These are phyloP conservation scores for Drosophila orosa DNA, from an alignment of 1,140 invertebrate species.

Conservation along the genomic window DNA sequence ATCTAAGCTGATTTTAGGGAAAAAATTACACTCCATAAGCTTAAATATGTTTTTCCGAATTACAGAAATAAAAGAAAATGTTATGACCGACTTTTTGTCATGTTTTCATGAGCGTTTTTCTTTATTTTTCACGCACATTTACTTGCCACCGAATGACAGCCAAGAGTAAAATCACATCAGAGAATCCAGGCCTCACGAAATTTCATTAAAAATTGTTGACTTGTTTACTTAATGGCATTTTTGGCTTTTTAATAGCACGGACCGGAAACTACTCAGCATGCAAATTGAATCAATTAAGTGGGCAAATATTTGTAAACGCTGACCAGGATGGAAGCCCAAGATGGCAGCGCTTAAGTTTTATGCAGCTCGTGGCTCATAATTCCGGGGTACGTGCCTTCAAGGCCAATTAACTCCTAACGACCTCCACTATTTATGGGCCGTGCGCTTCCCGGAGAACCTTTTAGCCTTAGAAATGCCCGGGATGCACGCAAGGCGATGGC, in stretches of 20 bases:
- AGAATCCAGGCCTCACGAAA: slow-evolving; percentile 1
- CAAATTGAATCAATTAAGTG: slow-evolving; percentile 49
- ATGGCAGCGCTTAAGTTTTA: slow-evolving; percentile 38
- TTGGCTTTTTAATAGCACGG: slow-evolving; percentile 12
- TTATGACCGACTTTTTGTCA: not conserved
- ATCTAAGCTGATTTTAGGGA: not conserved
- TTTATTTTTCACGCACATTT: not conserved
- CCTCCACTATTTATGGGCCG: slow-evolving; percentile 46
- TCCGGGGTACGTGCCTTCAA: slow-evolving; percentile 44
- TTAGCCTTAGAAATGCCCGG: slow-evolving; percentile 32
- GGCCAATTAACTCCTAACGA: slow-evolving; percentile 54
- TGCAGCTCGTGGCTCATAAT: slow-evolving; percentile 40
- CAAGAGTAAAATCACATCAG: slow-evolving; percentile 1
- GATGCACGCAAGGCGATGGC: slow-evolving; percentile 33
- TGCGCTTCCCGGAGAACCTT: slow-evolving; percentile 28
- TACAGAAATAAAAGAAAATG: slow-evolving; percentile 6
- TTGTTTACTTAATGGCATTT: slow-evolving; percentile 21
- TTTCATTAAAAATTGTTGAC: slow-evolving; percentile 30
- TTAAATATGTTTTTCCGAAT: not conserved
- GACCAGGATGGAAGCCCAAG: slow-evolving; percentile 21
- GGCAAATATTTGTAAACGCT: slow-evolving; percentile 35
- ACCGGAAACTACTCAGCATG: slow-evolving; percentile 42
- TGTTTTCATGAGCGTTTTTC: not conserved
- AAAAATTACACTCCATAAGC: not conserved
- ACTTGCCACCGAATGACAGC: not conserved